phyloP scores from a whole-genome alignment of 2,888 invertebrate species.

The Metallyticus violacea region DNA sequence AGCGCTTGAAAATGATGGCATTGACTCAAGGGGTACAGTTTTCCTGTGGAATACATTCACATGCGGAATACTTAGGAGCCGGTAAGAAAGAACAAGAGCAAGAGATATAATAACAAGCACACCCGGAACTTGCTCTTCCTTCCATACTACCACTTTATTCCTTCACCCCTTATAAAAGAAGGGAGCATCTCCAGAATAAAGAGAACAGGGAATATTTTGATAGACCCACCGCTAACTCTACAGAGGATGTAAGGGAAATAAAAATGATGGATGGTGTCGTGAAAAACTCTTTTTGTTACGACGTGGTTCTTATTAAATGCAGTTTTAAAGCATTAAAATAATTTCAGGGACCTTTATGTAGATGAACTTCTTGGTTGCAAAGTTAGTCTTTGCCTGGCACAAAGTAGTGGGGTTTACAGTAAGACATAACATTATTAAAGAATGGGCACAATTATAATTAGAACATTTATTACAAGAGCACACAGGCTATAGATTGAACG shows the following conservation, averaged over 20 bases:
- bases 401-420: too few species aligned
- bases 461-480: too few species aligned
- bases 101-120: background rate
- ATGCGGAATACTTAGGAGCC: background rate
- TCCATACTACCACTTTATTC: background rate
- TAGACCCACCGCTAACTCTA: background rate
- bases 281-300: background rate
- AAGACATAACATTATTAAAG: too few species aligned
- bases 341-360: too few species aligned
- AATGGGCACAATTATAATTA: too few species aligned
- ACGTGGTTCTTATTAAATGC: background rate
- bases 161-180: background rate
- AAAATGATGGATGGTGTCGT: background rate
- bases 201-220: background rate
- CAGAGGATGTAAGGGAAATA: background rate
- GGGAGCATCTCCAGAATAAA: background rate
- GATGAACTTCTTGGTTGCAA: too few species aligned
- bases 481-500: too few species aligned
- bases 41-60: background rate
- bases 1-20: conserved; percentile 13
- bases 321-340: background rate
- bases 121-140: background rate
- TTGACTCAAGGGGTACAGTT: background rate
- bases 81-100: background rate
- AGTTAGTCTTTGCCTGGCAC: too few species aligned